Evolutionary conservation across 2,797 vertebrate genomes (phyloP).

Genomic region (Microctenopoma lineatum): DNA sequence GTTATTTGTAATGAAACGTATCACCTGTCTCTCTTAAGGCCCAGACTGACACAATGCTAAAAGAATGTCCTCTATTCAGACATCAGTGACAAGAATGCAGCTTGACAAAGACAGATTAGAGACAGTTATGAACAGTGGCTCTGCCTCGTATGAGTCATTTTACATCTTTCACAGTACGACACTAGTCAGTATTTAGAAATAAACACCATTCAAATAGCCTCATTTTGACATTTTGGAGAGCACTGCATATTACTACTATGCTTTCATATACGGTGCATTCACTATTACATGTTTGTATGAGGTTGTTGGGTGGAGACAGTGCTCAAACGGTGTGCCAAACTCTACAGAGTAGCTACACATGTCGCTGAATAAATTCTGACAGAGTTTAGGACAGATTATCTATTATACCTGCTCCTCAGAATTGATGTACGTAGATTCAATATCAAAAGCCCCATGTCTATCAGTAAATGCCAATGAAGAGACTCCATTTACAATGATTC

Average conservation of each 20-base stretch:
- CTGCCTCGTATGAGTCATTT: constrained; percentile 24
- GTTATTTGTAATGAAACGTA: constrained; percentile 50
- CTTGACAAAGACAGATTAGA: constrained; percentile 66
- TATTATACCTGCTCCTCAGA: not conserved
- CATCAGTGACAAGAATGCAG: constrained; percentile 61
- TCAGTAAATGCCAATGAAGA: constrained; percentile 13
- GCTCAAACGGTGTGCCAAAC: not conserved
- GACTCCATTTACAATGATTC: constrained; percentile 15
- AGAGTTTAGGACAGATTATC: not conserved
- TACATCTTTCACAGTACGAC: constrained; percentile 15
- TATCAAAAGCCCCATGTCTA: not conserved
- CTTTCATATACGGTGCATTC: not conserved
- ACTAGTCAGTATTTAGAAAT: not conserved
- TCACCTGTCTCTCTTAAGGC: constrained; percentile 37
- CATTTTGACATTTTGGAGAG: not conserved
- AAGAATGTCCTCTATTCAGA: constrained; percentile 78
- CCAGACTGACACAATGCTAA: constrained; percentile 56
- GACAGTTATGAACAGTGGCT: constrained; percentile 52
- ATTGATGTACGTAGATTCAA: constrained; percentile 5
- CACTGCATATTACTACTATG: not conserved
- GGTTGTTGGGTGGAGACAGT: not conserved
- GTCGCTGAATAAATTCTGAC: not conserved
- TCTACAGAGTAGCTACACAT: not conserved
- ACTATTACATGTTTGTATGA: not conserved
- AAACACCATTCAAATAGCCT: not conserved